Evolutionary conservation across 1,140 invertebrate species (phyloP).

Genomic region (Drosophila novamexicana): DNA sequence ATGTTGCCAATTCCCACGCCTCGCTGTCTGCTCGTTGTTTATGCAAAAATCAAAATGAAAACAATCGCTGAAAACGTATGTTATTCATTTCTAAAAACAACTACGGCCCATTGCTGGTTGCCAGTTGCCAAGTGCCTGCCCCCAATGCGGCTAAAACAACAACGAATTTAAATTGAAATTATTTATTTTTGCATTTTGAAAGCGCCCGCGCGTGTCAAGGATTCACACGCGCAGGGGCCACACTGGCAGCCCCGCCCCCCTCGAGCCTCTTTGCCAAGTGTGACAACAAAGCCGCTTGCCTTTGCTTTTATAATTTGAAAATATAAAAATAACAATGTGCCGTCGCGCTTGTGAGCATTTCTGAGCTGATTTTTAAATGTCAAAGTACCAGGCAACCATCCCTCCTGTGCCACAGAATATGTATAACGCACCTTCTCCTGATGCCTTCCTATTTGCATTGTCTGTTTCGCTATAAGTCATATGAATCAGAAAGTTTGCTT

Average conservation of each 20-base stretch:
- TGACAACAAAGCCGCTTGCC: conserved; percentile 54
- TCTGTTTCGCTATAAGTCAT: background rate
- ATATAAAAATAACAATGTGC: conserved; percentile 78
- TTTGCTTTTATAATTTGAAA: conserved; percentile 80
- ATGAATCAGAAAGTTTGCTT: background rate
- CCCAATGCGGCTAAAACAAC: conserved; percentile 39
- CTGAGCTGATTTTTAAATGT: conserved; percentile 63
- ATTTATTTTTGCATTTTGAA: conserved; percentile 83
- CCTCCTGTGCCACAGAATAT: no score
- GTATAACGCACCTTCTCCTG: background rate
- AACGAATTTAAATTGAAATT: conserved; percentile 82
- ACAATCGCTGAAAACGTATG: conserved; percentile 69
- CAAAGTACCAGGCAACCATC: conserved; percentile 49
- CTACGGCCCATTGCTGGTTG: conserved; percentile 36
- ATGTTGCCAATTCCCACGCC: conserved; percentile 42
- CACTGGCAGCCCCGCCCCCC: conserved; percentile 8
- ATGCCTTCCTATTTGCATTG: conserved; percentile 20
- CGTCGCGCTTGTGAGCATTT: conserved; percentile 41
- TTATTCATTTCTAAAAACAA: conserved; percentile 57
- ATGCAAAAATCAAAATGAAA: conserved; percentile 59
- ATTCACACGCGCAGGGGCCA: conserved; percentile 67
- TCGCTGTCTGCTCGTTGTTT: conserved; percentile 17
- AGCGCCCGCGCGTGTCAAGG: conserved; percentile 78
- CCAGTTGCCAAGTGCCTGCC: conserved; percentile 46
- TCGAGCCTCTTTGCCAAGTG: conserved; percentile 7